A percentile compares a stretch with the other conserved stretches of the same genome.
phyloP scores from a whole-genome alignment of 2,797 vertebrate species.

The Mormyrus hasselquistii region DNA sequence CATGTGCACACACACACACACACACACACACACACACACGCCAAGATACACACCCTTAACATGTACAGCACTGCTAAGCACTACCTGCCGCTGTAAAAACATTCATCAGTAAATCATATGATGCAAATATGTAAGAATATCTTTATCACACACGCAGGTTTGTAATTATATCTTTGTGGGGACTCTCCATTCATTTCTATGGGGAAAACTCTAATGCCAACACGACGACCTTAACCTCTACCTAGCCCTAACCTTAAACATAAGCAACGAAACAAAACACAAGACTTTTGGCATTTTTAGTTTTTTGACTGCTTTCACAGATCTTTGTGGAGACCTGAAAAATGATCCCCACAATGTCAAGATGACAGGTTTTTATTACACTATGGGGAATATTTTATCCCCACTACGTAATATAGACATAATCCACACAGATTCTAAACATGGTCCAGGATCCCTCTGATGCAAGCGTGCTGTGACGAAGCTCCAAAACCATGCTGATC shows the following conservation, averaged over 20 bases:
- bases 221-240: neutral
- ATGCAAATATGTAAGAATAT: neutral
- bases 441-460: neutral
- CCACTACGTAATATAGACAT: neutral
- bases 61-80: neutral
- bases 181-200: neutral
- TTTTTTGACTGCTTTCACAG: neutral
- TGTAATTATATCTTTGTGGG: no score
- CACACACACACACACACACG: neutral
- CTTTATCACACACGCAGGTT: neutral
- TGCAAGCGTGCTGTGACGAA: neutral
- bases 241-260: neutral
- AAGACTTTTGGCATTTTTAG: neutral
- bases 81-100: neutral
- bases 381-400: neutral
- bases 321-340: neutral
- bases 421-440: neutral
- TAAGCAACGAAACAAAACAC: neutral
- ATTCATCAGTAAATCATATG: neutral
- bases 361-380: neutral
- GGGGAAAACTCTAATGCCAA: neutral
- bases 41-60: slow-evolving; percentile 9
- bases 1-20: neutral
- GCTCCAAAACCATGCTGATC: neutral
- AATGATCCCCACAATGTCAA: neutral